These are phyloP conservation scores for Phocoena phocoena DNA, from an alignment of 2,113 vertebrate species.

Conservation along the genomic window DNA sequence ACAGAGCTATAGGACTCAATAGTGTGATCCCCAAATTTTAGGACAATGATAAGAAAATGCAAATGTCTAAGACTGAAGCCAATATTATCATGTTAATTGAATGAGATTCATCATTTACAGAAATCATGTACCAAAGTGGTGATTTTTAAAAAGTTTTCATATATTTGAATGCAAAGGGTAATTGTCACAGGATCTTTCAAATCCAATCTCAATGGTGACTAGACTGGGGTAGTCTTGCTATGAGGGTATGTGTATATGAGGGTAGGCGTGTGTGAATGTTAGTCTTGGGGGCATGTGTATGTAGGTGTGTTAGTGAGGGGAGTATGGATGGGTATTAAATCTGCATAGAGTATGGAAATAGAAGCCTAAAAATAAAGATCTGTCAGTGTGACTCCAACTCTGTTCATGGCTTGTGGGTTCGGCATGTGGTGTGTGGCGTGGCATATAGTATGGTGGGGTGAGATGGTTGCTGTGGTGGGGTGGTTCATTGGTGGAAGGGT, in stretches of 20 bases:
- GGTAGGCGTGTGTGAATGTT: background rate
- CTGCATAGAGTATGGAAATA: background rate
- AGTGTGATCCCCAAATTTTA: background rate
- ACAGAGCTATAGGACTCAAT: background rate
- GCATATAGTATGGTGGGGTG: background rate
- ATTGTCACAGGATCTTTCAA: background rate
- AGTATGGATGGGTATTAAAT: background rate
- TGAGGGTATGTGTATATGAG: background rate
- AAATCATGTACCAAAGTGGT: background rate
- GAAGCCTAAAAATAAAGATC: background rate
- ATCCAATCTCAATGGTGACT: background rate
- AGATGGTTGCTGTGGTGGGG: background rate
- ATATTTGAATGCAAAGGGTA: background rate
- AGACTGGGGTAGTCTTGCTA: background rate
- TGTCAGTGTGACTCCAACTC: background rate
- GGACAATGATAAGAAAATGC: background rate
- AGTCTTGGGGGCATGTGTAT: background rate
- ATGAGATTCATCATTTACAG: background rate
- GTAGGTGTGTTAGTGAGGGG: background rate
- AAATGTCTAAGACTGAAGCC: background rate
- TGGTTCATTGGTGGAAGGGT: fast-evolving
- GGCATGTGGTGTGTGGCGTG: background rate
- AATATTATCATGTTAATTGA: background rate
- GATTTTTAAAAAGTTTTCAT: background rate
- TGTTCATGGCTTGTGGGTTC: background rate